A percentile compares a stretch with the other conserved stretches of the same genome.
Evolutionary conservation across 1,140 invertebrate species (phyloP).

Genomic region (Drosophila sechellia): DNA sequence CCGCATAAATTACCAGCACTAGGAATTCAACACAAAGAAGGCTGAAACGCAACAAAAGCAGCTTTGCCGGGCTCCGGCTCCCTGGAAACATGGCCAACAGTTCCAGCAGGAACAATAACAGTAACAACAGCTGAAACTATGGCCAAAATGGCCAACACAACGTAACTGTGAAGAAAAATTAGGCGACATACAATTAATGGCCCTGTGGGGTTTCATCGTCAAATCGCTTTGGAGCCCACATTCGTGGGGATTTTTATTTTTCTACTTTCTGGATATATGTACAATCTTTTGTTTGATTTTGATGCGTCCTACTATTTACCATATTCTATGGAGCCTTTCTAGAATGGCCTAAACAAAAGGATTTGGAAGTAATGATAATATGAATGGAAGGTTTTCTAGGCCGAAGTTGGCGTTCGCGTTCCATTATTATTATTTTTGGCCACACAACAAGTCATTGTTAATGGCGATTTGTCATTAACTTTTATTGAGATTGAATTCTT

Average conservation of each 20-base stretch:
- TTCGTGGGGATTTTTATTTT: constrained; percentile 34
- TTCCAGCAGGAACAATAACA: constrained; percentile 35
- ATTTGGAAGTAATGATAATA: not conserved
- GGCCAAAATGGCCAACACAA: constrained; percentile 48
- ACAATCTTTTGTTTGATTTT: constrained; percentile 22
- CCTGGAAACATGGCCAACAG: constrained; percentile 69
- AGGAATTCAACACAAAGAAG: constrained; percentile 58
- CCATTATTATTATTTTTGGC: not conserved
- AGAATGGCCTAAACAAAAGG: not conserved
- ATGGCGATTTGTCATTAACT: not conserved
- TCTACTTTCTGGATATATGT: constrained; percentile 12
- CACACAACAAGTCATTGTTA: not conserved
- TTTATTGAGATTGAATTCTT: not conserved
- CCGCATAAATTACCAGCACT: constrained; percentile 79
- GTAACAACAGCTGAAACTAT: constrained; percentile 42
- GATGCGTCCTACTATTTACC: constrained; percentile 6
- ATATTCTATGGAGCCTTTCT: constrained; percentile 2
- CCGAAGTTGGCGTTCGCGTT: not conserved
- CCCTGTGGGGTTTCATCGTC: constrained; percentile 73
- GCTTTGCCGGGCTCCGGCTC: constrained; percentile 50
- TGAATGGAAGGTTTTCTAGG: not conserved
- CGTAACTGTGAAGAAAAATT: constrained; percentile 43
- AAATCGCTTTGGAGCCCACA: constrained; percentile 52
- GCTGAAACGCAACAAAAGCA: constrained; percentile 65
- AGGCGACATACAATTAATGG: constrained; percentile 78